Conservation (phyloP, 2,888 invertebrate species). For the Teleogryllus oceanicus region DNA sequence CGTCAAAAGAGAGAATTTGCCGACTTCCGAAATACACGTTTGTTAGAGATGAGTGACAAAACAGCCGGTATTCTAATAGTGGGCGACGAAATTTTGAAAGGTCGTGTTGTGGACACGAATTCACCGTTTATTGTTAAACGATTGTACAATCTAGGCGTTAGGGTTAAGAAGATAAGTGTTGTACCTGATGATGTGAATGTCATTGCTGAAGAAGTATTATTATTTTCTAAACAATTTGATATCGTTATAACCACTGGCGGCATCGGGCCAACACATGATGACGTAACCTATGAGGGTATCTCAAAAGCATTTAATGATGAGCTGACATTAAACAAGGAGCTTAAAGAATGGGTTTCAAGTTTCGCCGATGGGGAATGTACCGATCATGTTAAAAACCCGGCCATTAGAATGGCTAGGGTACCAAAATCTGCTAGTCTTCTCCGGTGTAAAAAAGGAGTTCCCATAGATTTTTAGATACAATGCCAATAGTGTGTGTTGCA, state of each 20-base stretch:
- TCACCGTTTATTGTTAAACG: slow-evolving; percentile 54
- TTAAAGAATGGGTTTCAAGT: slow-evolving; percentile 37
- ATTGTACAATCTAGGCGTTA: slow-evolving; percentile 53
- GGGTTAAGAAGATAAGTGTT: slow-evolving; percentile 54
- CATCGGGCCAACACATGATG: slow-evolving; percentile 68
- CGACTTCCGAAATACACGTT: no score
- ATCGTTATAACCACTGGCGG: slow-evolving; percentile 62
- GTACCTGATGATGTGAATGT: slow-evolving; percentile 56
- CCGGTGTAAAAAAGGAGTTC: slow-evolving; percentile 47
- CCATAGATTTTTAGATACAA: slow-evolving; percentile 32
- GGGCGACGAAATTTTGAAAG: slow-evolving; percentile 67
- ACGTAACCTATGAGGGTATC: slow-evolving; percentile 62
- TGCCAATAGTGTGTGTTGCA: slow-evolving; percentile 44
- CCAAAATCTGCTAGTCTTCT: slow-evolving; percentile 49
- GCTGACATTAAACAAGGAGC: slow-evolving; percentile 43
- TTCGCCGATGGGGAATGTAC: slow-evolving; percentile 37
- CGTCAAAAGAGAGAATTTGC: no score
- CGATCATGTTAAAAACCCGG: slow-evolving; percentile 40
- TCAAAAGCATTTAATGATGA: slow-evolving; percentile 47
- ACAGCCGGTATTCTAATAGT: slow-evolving; percentile 52
- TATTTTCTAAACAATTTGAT: slow-evolving; percentile 50
- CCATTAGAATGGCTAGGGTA: slow-evolving; percentile 44
- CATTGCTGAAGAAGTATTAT: slow-evolving; percentile 54
- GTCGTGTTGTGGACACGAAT: slow-evolving; percentile 60
- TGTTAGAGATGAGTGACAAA: neutral